Evolutionary conservation across 1,140 invertebrate species (phyloP).

Genomic region (Trachelipus rathkii): DNA sequence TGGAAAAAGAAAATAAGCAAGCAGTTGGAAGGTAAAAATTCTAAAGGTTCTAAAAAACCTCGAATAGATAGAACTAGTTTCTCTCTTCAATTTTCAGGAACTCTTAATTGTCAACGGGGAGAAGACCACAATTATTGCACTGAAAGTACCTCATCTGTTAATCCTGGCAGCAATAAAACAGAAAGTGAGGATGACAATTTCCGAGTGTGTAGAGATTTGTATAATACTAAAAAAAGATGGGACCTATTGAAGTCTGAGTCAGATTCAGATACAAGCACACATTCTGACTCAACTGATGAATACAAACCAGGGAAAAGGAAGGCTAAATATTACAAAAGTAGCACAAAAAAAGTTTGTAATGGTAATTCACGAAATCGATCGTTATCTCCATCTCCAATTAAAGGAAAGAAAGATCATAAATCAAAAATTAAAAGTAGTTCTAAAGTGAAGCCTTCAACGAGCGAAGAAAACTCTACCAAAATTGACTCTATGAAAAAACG

Average conservation of each 20-base stretch:
- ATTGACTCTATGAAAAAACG: not conserved
- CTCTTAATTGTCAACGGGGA: not conserved
- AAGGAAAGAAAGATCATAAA: not conserved
- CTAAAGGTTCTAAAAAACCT: not conserved
- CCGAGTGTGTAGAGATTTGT: not conserved
- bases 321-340: not conserved
- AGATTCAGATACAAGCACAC: not conserved
- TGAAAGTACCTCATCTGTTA: not conserved
- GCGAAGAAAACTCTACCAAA: not conserved
- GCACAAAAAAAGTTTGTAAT: not conserved
- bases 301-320: not conserved
- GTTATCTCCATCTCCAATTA: not conserved
- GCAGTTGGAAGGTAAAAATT: not conserved
- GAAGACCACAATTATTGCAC: not conserved
- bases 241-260: not conserved
- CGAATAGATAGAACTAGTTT: not conserved
- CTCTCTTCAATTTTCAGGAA: not conserved
- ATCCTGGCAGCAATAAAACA: not conserved
- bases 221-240: not conserved
- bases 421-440: not conserved
- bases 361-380: not conserved
- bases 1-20: conserved; percentile 6
- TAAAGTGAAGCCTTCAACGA: not conserved
- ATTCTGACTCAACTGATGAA: not conserved
- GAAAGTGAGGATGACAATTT: not conserved